phyloP scores from a whole-genome alignment of 2,888 invertebrate genomes.

The Amphipyra tragopoginis region DNA sequence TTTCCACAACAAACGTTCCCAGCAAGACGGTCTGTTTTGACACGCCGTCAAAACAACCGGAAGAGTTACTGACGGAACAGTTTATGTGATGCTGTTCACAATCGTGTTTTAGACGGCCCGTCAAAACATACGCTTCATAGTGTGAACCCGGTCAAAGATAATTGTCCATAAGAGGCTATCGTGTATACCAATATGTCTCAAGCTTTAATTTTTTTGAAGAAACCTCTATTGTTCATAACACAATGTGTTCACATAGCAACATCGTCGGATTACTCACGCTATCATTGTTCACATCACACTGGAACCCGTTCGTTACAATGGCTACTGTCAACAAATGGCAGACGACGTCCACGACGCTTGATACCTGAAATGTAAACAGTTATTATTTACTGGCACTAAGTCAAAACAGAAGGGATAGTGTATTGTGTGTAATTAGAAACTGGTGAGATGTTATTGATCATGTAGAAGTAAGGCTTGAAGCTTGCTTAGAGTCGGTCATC shows the following conservation, averaged over 20 bases:
- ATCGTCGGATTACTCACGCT: conserved; percentile 67
- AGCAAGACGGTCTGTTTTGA: no score
- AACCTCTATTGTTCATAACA: conserved; percentile 13
- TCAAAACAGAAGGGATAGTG: conserved; percentile 13
- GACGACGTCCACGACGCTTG: conserved; percentile 73
- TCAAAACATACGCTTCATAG: no score
- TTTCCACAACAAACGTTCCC: no score
- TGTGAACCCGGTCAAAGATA: no score
- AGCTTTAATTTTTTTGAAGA: background rate
- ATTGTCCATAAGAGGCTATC: background rate
- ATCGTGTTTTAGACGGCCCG: no score
- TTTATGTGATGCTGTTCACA: no score
- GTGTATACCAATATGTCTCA: background rate
- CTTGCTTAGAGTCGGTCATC: no score
- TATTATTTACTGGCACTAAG: conserved; percentile 32
- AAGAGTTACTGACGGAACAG: no score
- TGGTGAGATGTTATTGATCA: conserved; percentile 20
- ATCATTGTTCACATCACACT: conserved; percentile 73
- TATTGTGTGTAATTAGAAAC: conserved; percentile 13
- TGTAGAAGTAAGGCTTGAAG: no score
- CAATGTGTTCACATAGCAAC: conserved; percentile 25
- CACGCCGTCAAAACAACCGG: no score
- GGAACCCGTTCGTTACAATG: conserved; percentile 75
- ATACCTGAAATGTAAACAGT: conserved; percentile 70
- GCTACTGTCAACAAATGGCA: conserved; percentile 73